These are phyloP conservation scores for Pseudomyrmex flavicornis DNA, from an alignment of 1,140 invertebrate genomes.

Conservation along the genomic window DNA sequence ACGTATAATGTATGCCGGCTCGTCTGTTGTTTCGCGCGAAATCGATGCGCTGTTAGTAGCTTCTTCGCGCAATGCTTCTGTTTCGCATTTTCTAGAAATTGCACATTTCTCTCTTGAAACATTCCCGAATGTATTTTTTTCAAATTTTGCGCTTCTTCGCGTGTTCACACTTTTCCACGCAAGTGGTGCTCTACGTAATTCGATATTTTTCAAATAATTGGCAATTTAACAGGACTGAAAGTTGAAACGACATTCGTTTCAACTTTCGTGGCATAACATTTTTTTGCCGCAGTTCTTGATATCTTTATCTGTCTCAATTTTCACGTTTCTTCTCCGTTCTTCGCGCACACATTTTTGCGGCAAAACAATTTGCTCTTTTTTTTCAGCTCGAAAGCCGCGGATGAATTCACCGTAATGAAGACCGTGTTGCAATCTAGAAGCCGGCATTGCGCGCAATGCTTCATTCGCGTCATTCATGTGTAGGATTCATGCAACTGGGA, in stretches of 20 bases:
- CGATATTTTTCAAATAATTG: too few relatives aligned
- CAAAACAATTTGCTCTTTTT: constrained; percentile 11
- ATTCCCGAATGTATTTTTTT: neutral
- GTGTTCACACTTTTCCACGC: neutral
- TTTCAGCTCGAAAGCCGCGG: constrained; percentile 20
- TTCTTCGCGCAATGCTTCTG: neutral
- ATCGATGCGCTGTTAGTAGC: neutral
- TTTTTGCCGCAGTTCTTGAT: neutral
- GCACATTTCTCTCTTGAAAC: too few relatives aligned
- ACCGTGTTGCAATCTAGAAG: constrained; percentile 20
- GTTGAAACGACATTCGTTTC: neutral
- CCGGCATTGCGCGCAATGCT: constrained; percentile 26
- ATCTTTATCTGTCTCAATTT: neutral
- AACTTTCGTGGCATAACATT: neutral
- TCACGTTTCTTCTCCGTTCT: neutral
- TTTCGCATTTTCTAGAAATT: neutral
- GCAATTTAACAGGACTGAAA: neutral
- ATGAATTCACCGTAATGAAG: constrained; percentile 56
- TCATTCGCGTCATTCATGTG: constrained; percentile 33
- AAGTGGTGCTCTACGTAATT: too few relatives aligned
- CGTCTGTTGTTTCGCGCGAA: constrained; percentile 2
- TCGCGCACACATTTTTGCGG: neutral
- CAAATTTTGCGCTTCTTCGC: too few relatives aligned
- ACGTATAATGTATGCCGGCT: constrained; percentile 45
- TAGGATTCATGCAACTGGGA: constrained; percentile 19